Base-by-base conservation (phyloP, 2,113 vertebrate genomes). In the Osmerus mordax region DNA sequence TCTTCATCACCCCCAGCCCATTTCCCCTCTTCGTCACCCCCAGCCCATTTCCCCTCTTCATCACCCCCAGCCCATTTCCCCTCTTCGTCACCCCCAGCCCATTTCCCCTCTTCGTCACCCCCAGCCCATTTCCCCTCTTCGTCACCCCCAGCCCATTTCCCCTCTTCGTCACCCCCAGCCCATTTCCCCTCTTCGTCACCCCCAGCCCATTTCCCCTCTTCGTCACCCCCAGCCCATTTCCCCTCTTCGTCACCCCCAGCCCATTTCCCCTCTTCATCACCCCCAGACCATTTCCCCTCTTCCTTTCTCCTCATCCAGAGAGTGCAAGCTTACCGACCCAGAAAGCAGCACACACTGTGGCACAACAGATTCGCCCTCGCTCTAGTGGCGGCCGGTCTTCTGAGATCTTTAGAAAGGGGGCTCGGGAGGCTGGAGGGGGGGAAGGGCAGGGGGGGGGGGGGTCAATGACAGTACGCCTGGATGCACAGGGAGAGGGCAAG, bases 331-430 rank as follows among this genome's bases (percentile, higher is more conserved):
- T 75, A 82, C 81, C 79, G 73, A 86, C 85, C 87, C 84, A 83
- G 80, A 90, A 89, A 87, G 75, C 75, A 65, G 81, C 56, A 81
- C 83, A 80, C 78, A 80, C 78, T 71, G 74, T 76, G 74, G 80
- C 81, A 85, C 85, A 87, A 87, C 79, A 82, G 80, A 86, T 88
- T 83, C 70, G 80, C 83, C 72, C 77, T 84, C 81, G 83, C 85
- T 83, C 83, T 82, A 85, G 76, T 80, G 87, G 78, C 85, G 82
- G 80, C 81, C 74, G 75, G 79, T 80, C 71, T 69, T 79, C 77
- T 75, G 79, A 86, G 84, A 78, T 87, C 83, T 79, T 80, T 79
- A 71, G 76, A 65, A 23, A 70, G 74, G 47, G 67, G 68, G 19
- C 55, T 16, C 15, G 1, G 55, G 15, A 56, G 41, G 41, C 41